phyloP scores from a whole-genome alignment of 1,140 invertebrate species.

The Scaptomyza graminum region DNA sequence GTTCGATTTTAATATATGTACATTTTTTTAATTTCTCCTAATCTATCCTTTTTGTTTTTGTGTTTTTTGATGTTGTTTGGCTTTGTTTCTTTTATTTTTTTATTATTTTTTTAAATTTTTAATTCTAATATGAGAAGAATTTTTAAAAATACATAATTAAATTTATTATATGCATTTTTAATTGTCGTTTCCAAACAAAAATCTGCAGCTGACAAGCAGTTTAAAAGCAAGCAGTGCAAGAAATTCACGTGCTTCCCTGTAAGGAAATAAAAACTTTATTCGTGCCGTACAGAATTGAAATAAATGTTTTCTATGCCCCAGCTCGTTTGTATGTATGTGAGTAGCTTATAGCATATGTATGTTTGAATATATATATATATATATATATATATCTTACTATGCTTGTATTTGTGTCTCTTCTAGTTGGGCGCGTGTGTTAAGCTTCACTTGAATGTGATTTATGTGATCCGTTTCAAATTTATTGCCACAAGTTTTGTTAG shows the following conservation, averaged over 20 bases:
- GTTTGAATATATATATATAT: not conserved
- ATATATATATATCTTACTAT: conserved; percentile 13
- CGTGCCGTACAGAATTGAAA: conserved; percentile 36
- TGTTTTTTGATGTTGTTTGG: too few species aligned
- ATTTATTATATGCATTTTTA: too few species aligned
- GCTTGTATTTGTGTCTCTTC: conserved; percentile 59
- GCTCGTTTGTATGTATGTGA: conserved; percentile 16
- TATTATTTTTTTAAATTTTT: too few species aligned
- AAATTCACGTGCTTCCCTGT: not conserved
- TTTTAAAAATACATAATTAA: too few species aligned
- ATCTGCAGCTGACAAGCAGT: not conserved
- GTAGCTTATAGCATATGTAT: conserved; percentile 16
- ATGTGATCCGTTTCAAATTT: conserved; percentile 80
- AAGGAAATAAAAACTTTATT: conserved; percentile 24
- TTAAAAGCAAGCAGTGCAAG: not conserved
- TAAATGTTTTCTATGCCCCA: conserved; percentile 45
- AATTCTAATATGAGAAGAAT: too few species aligned
- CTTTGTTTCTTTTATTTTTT: too few species aligned
- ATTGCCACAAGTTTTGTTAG: conserved; percentile 77
- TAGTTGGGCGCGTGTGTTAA: conserved; percentile 80
- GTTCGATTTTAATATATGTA: too few species aligned
- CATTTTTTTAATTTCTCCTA: too few species aligned
- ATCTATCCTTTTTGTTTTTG: too few species aligned
- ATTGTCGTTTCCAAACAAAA: not conserved
- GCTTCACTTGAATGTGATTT: conserved; percentile 82